Conservation (phyloP, 1,140 invertebrate genomes). For the Dinoponera quadriceps region DNA sequence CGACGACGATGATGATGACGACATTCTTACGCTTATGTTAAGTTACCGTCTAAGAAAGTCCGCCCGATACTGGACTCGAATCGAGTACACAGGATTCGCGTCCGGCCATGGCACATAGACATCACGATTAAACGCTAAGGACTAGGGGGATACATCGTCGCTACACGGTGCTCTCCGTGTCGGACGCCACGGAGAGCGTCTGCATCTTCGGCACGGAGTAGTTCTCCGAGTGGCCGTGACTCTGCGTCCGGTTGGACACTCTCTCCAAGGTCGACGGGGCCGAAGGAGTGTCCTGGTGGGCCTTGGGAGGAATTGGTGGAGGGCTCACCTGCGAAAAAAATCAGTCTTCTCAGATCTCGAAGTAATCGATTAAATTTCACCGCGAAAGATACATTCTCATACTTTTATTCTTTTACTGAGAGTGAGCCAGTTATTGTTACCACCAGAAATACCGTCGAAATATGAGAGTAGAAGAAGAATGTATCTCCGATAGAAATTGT, state of each 20-base stretch:
- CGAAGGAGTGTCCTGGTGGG: slow-evolving; percentile 82
- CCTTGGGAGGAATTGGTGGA: slow-evolving; percentile 87
- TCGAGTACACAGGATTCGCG: slow-evolving; percentile 48
- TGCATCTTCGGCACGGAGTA: slow-evolving; percentile 87
- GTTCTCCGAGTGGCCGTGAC: slow-evolving; percentile 83
- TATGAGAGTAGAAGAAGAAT: too few relatives aligned
- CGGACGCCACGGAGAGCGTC: slow-evolving; percentile 82
- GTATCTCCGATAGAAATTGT: too few relatives aligned
- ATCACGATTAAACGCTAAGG: slow-evolving; percentile 72
- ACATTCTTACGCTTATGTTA: slow-evolving; percentile 41
- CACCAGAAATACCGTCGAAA: too few relatives aligned
- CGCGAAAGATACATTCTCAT: too few relatives aligned
- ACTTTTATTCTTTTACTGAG: too few relatives aligned
- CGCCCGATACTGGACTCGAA: slow-evolving; percentile 21
- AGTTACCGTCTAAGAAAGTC: slow-evolving; percentile 32
- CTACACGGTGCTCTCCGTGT: slow-evolving; percentile 83
- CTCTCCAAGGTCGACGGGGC: slow-evolving; percentile 82
- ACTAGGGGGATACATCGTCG: slow-evolving; percentile 79
- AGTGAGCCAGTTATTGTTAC: too few relatives aligned
- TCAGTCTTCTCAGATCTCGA: not conserved
- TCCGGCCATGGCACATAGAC: slow-evolving; percentile 64
- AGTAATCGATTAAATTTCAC: too few relatives aligned
- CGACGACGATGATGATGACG: slow-evolving; percentile 5
- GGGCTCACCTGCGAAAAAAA: slow-evolving; percentile 81
- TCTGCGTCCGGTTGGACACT: slow-evolving; percentile 75